Evolutionary conservation across 2,888 invertebrate species (phyloP).

Genomic region (Bellardia pandia): DNA sequence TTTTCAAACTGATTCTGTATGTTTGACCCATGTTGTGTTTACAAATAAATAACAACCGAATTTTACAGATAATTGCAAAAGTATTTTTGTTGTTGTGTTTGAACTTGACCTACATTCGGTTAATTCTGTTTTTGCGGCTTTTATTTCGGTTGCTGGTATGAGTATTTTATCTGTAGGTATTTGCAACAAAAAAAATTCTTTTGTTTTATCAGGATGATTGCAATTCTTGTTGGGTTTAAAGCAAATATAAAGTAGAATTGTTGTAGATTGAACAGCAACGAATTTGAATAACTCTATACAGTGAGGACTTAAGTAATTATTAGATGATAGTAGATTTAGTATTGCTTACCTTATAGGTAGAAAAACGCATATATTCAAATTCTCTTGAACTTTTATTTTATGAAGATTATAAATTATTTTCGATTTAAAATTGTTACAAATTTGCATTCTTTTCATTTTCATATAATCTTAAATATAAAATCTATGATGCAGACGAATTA

Average conservation of each 20-base stretch:
- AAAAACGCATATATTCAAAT: too few relatives aligned
- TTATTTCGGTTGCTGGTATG: neutral
- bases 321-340: too few relatives aligned
- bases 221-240: neutral
- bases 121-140: neutral
- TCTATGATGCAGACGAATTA: too few relatives aligned
- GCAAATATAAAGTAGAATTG: neutral
- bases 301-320: too few relatives aligned
- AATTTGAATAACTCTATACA: neutral
- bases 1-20: neutral
- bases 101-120: slow-evolving; percentile 40
- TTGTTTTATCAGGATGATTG: neutral
- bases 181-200: neutral
- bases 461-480: too few relatives aligned
- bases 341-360: too few relatives aligned
- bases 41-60: neutral
- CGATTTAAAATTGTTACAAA: too few relatives aligned
- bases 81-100: slow-evolving; percentile 3
- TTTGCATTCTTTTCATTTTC: too few relatives aligned
- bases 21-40: neutral
- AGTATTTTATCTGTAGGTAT: neutral
- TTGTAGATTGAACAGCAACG: neutral
- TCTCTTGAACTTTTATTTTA: too few relatives aligned
- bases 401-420: too few relatives aligned
- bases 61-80: slow-evolving; percentile 14